Conservation (phyloP, 2,888 invertebrate genomes). For the Stenodera caucasica region DNA sequence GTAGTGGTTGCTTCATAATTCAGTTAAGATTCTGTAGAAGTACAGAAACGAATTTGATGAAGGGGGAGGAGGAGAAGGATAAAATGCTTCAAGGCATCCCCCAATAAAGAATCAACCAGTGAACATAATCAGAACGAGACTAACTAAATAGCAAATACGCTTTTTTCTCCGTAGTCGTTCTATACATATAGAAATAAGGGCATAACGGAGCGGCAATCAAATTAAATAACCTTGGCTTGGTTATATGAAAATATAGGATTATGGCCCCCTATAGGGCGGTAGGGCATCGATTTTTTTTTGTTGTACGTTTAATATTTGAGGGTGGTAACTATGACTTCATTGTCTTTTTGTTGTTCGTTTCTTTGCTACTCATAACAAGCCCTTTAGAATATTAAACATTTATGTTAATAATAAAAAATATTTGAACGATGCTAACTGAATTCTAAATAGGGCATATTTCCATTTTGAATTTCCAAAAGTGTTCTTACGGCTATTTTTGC, state of each 20-base stretch:
- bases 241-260: not conserved
- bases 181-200: too few species aligned
- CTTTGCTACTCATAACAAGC: not conserved
- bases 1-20: conserved; percentile 4
- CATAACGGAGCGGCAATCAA: not conserved
- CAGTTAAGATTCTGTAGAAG: not conserved
- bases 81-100: not conserved
- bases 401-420: conserved; percentile 23
- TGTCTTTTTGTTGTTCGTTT: not conserved
- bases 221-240: not conserved
- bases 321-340: not conserved
- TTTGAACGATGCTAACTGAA: conserved; percentile 19
- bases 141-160: not conserved
- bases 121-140: not conserved
- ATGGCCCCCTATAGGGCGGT: not conserved
- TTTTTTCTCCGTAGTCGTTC: not conserved
- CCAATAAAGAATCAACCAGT: not conserved
- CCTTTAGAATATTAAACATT: conserved; percentile 20
- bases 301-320: not conserved
- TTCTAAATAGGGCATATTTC: conserved; percentile 8
- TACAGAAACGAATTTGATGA: not conserved
- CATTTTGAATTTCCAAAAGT: conserved; percentile 6
- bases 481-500: not conserved
- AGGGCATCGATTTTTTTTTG: not conserved
- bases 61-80: not conserved